Base-by-base conservation (phyloP, 1,140 invertebrate genomes). In the Rhagoletis pomonella region DNA sequence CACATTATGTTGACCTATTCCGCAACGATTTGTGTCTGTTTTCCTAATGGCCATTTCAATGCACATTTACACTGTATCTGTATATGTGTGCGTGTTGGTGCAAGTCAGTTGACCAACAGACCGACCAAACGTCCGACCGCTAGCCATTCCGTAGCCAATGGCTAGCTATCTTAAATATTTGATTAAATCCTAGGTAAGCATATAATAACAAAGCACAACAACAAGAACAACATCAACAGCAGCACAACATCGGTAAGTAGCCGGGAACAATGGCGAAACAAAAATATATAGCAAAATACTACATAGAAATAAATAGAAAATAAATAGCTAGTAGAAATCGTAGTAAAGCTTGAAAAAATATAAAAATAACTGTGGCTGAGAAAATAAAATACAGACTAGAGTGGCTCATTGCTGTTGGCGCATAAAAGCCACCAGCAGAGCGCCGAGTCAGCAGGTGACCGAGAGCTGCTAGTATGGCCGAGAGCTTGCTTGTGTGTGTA, bases 161-260 rank as follows among this genome's bases (percentile, higher is more conserved):
- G 73, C 42, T 55, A 81, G 73, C 73, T 86, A 65, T 86, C 85
- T 86, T 86, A 86, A 86, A 86, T 86, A 86, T 86, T 86, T 86
- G 85, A 86, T 86, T 60, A 86, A 86, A 86, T 86, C 85, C 55
- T 42, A 81, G 73, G 73, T 65, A 86, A 86, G 85, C 58, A 86
- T 62, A 86, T 86, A 86, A 86, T 55, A 81, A 55, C 73, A 81
- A 55, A 81, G 73, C 73, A 81, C 10, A 17, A 73, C 17, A 81
- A 81, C 17, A 81, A 55, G 3, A 73, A 73, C 44, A 73, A 47
- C 10, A 10, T 14, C n/a, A 64, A 19, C 62, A 64, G 62, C 62
- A 29, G 39, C 47, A n/a, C 47, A 50, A 39, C 4, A 12, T 42
- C 47, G 39, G 44, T 84, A 42, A 42, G 17, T 85, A 62, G 14